Evolutionary conservation across 2,113 vertebrate species (phyloP).

Genomic region (Urocolius indicus): DNA sequence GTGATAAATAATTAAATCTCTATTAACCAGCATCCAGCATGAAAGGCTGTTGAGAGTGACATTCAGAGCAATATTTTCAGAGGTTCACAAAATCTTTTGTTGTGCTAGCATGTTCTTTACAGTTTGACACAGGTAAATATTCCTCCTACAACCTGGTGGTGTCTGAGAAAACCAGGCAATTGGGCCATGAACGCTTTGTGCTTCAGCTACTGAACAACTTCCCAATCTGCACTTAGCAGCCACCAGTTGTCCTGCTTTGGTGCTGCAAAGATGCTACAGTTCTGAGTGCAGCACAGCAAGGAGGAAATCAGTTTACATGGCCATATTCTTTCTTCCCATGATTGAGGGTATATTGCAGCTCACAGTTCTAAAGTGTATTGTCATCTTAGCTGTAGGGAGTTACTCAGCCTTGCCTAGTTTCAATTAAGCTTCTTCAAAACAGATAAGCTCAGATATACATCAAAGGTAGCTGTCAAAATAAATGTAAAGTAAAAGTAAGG

Average conservation of each 20-base stretch:
- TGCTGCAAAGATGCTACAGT: not conserved
- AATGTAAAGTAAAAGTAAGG: not conserved
- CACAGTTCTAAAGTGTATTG: not conserved
- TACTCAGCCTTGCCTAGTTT: not conserved
- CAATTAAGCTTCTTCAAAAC: not conserved
- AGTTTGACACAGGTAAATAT: not conserved
- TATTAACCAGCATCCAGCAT: not conserved
- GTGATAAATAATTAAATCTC: not conserved
- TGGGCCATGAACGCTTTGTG: not conserved
- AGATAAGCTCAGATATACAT: not conserved
- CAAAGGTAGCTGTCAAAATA: not conserved
- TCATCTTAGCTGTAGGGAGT: not conserved
- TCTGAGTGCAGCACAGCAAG: not conserved
- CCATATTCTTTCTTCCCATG: not conserved
- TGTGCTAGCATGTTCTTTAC: not conserved
- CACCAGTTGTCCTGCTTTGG: not conserved
- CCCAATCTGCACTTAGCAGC: not conserved
- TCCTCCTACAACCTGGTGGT: not conserved
- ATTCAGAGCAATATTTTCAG: not conserved
- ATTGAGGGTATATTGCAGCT: not conserved
- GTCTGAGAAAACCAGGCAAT: not conserved
- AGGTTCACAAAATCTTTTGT: not conserved
- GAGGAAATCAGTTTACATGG: not conserved
- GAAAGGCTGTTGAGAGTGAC: not conserved
- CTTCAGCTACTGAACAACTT: not conserved